These are phyloP conservation scores for Laticauda laticaudata DNA, from an alignment of 2,113 vertebrate species.

Conservation along the genomic window DNA sequence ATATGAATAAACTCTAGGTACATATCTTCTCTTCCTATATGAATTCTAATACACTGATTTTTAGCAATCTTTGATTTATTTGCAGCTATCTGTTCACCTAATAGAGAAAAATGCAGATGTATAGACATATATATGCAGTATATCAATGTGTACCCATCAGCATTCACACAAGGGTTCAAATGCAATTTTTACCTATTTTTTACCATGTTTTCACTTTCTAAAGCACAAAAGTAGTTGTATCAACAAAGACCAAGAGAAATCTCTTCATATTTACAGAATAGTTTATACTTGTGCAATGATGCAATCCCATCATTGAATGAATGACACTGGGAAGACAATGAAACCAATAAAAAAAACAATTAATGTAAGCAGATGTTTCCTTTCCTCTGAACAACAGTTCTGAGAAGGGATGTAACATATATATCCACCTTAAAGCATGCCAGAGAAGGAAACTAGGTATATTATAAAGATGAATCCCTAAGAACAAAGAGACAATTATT, in stretches of 20 bases:
- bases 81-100: background rate
- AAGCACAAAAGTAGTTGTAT: accelerated
- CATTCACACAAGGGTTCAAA: background rate
- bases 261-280: background rate
- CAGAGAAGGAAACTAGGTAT: background rate
- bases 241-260: background rate
- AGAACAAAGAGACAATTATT: background rate
- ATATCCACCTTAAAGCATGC: background rate
- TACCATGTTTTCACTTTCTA: background rate
- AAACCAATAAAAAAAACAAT: conserved; percentile 51
- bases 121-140: background rate
- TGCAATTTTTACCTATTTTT: background rate
- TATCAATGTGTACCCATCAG: background rate
- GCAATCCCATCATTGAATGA: conserved; percentile 31
- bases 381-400: conserved; percentile 41
- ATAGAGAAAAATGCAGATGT: background rate
- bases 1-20: background rate
- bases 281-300: background rate
- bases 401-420: conserved; percentile 34
- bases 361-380: conserved; percentile 58
- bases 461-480: background rate
- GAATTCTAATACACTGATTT: background rate
- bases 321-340: background rate
- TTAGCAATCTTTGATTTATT: background rate
- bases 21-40: background rate